Conservation (phyloP, 2,113 vertebrate genomes). For the Aspiorhynchus laticeps region DNA sequence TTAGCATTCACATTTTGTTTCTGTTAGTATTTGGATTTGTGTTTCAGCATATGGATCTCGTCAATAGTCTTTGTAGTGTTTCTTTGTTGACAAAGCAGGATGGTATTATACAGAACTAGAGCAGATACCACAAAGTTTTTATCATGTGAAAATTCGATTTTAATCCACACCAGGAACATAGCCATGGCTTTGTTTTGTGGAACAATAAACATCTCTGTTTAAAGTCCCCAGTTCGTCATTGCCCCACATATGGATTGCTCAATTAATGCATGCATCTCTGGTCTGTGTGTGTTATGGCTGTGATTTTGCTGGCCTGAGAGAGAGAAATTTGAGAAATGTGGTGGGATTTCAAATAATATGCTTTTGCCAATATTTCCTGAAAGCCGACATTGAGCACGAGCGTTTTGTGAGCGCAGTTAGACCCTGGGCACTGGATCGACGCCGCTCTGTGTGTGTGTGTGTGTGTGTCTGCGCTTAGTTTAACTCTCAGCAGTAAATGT, state of each 20-base stretch:
- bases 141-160: background rate
- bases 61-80: conserved; percentile 16
- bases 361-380: conserved; percentile 78
- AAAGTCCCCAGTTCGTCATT: background rate
- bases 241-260: conserved; percentile 32
- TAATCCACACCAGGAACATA: conserved; percentile 1
- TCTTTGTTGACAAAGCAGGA: conserved; percentile 2
- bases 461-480: conserved; percentile 49
- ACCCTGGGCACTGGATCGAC: conserved; percentile 55
- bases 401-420: conserved; percentile 58
- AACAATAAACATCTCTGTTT: conserved; percentile 45
- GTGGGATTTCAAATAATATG: conserved; percentile 73
- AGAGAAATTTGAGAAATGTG: conserved; percentile 76
- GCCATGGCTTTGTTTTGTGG: conserved; percentile 20
- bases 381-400: conserved; percentile 76
- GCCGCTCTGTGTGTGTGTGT: conserved; percentile 19
- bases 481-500: conserved; percentile 56
- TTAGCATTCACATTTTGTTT: background rate
- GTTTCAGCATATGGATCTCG: conserved; percentile 40
- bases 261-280: conserved; percentile 36
- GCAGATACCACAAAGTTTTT: conserved; percentile 28
- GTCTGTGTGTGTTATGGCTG: conserved; percentile 45
- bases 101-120: background rate
- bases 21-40: background rate
- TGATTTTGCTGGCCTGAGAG: conserved; percentile 62